Base-by-base conservation (phyloP, 2,113 vertebrate species). In the Meles meles region DNA sequence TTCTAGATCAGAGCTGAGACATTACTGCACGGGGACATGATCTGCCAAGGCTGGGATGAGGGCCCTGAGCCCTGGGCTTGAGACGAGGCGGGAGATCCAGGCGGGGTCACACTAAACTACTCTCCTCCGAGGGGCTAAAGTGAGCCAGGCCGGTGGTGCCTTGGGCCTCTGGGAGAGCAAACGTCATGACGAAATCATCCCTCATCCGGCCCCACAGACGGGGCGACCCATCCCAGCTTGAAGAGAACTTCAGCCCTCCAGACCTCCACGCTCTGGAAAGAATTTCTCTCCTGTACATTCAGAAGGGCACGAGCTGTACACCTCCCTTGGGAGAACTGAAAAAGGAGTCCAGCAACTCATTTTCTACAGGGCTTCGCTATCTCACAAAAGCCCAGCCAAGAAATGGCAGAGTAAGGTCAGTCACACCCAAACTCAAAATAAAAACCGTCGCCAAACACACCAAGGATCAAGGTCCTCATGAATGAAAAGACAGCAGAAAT, bases 41-140 rank as follows among this genome's bases (percentile, higher is more conserved):
- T 7, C 10, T 9, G 20, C 29, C n/a, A 14, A n/a, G 3, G 44
- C 59, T 1, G 57, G 42, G 25, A 10, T 0, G 17, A 31, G 76
- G 44, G 7, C 29, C 61, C 59, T 44, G 71, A 18, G 87, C 55
- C 31, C 0, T 3, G 39, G 39, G 20, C 63, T 76, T 37, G 10
- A 42, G 9, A 21, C 34, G 55, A 31, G 29, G 29, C 27, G 25
- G 55, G 23, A 21, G 61, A 31, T 2, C 34, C 57, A 25, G 3
- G 52, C 25, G 69, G n/a, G 15, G 14, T 52, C 23, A 1, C 0
- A 3, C 27, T 17, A 29, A 31, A 2, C 44, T 5, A 29, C 27
- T 18, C 5, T 29, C n/a, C 71, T 12, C 14, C 25, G n/a, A 23
- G 72, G 2, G 34, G 14, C 47, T 29, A 0, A 5, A 2, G 6